Evolutionary conservation across 2,797 vertebrate genomes (phyloP).

Genomic region (Chelon labrosus): DNA sequence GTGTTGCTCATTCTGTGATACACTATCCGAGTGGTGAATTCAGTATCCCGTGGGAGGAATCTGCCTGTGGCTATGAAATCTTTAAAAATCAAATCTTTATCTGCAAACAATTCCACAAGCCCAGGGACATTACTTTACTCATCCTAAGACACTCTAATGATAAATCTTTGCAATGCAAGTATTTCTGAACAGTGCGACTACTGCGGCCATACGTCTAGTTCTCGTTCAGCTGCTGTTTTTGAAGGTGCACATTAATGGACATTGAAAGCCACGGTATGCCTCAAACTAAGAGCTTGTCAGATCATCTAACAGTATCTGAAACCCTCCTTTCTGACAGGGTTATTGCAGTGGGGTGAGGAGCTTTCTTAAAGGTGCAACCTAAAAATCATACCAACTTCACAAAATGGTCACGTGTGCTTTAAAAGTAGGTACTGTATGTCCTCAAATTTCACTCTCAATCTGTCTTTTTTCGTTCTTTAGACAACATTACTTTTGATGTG

Average conservation of each 20-base stretch:
- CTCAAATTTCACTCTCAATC: constrained; percentile 14
- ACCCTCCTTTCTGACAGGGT: not conserved
- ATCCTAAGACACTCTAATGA: constrained; percentile 25
- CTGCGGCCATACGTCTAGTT: not conserved
- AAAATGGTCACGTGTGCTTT: not conserved
- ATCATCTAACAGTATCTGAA: constrained; percentile 16
- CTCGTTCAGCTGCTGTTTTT: constrained; percentile 18
- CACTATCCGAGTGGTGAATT: constrained; percentile 29
- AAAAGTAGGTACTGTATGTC: not conserved
- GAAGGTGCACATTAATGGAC: constrained; percentile 20
- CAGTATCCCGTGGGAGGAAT: constrained; percentile 18
- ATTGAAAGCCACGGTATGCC: not conserved
- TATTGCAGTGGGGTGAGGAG: not conserved
- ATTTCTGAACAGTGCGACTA: constrained; percentile 20
- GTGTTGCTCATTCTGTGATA: constrained; percentile 22
- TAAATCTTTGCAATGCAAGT: constrained; percentile 21
- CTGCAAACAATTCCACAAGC: constrained; percentile 32
- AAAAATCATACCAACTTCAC: constrained; percentile 12
- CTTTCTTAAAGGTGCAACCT: constrained; percentile 4
- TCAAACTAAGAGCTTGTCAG: constrained; percentile 28
- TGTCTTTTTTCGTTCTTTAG: constrained; percentile 10
- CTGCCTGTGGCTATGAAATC: constrained; percentile 21
- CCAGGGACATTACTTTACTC: constrained; percentile 19
- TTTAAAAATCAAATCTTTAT: constrained; percentile 40
- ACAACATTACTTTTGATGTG: constrained; percentile 8